Conservation (phyloP, 2,797 vertebrate genomes). For the Sarcophilus harrisii region DNA sequence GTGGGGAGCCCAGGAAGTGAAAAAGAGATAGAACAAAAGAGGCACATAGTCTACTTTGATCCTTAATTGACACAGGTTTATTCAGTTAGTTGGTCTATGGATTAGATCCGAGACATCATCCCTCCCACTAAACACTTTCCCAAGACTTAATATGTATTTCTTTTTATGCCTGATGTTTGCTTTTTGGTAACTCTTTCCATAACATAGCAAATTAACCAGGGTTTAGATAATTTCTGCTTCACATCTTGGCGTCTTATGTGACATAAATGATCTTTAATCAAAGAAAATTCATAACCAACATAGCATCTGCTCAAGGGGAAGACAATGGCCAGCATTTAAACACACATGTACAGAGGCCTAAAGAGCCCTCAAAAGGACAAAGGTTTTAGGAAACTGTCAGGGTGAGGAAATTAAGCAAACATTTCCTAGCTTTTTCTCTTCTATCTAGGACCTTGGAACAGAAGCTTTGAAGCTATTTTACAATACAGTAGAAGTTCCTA, state of each 20-base stretch:
- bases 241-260: slow-evolving; percentile 10
- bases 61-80: neutral
- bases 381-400: neutral
- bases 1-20: neutral
- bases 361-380: neutral
- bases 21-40: neutral
- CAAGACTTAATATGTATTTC: neutral
- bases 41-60: neutral
- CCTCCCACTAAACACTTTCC: neutral
- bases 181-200: slow-evolving; percentile 22
- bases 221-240: slow-evolving; percentile 39
- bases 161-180: neutral
- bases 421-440: neutral
- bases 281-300: neutral
- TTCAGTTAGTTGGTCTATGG: neutral
- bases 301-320: slow-evolving; percentile 24
- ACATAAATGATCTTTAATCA: slow-evolving; percentile 29
- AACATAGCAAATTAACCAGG: slow-evolving; percentile 20
- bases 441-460: neutral
- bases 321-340: neutral
- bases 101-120: neutral
- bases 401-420: neutral
- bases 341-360: neutral
- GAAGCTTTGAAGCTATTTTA: neutral
- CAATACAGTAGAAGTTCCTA: neutral